These are phyloP conservation scores for Neria commutata DNA, from an alignment of 2,888 invertebrate genomes.

Conservation along the genomic window DNA sequence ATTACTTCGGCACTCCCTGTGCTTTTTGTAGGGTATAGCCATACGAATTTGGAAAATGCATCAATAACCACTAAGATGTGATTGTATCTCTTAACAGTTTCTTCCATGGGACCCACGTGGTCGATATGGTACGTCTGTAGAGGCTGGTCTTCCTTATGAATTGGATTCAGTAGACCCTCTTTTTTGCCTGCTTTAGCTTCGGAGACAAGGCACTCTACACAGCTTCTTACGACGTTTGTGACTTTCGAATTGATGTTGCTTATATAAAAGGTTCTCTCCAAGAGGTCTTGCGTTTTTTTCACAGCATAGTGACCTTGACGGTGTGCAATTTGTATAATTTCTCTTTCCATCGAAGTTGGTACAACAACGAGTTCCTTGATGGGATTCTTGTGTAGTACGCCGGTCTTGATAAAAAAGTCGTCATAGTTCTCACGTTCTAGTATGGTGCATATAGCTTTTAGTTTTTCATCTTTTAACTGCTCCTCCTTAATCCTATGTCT, in stretches of 20 bases:
- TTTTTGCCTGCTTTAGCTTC: constrained; percentile 26
- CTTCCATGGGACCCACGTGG: constrained; percentile 18
- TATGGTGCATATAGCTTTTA: constrained; percentile 20
- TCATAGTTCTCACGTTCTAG: constrained; percentile 18
- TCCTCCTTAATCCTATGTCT: constrained; percentile 17
- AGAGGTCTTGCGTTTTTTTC: constrained; percentile 22
- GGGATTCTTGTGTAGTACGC: constrained; percentile 16
- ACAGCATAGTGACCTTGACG: constrained; percentile 25
- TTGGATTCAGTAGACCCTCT: constrained; percentile 23
- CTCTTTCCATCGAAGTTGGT: constrained; percentile 44
- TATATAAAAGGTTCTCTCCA: constrained; percentile 26
- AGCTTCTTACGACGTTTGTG: constrained; percentile 21
- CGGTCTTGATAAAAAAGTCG: constrained; percentile 24
- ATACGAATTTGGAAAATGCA: constrained; percentile 10
- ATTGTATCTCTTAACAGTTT: constrained; percentile 12
- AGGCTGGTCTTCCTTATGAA: constrained; percentile 19
- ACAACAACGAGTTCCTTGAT: constrained; percentile 38
- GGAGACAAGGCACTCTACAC: constrained; percentile 26
- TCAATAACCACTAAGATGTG: constrained; percentile 13
- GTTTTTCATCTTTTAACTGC: constrained; percentile 21
- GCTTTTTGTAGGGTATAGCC: neutral
- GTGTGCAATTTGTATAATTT: constrained; percentile 27
- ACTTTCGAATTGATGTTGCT: constrained; percentile 24
- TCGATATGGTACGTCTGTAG: constrained; percentile 11
- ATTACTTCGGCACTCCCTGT: neutral